These are phyloP conservation scores for Andrena praecox DNA, from an alignment of 2,888 invertebrate genomes.

Conservation along the genomic window DNA sequence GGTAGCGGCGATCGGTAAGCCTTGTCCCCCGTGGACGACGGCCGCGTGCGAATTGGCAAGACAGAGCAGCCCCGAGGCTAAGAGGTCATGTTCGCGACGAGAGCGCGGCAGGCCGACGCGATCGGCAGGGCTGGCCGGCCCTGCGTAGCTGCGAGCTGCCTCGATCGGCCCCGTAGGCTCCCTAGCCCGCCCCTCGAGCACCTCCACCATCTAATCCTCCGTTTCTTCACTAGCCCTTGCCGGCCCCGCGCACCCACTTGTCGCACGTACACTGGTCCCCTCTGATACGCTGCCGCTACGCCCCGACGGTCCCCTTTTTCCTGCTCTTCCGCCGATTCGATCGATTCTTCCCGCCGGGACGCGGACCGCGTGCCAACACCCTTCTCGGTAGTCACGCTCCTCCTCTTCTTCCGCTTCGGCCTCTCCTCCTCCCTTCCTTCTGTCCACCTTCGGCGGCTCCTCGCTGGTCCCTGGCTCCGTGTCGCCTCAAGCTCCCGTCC, in stretches of 20 bases:
- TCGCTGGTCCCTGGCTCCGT: slow-evolving; percentile 25
- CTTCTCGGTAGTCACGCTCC: neutral
- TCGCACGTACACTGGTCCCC: neutral
- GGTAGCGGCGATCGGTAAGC: neutral
- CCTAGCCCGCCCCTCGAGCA: slow-evolving; percentile 81
- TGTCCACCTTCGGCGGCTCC: slow-evolving; percentile 16
- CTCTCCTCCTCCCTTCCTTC: slow-evolving; percentile 18
- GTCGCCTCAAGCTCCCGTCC: slow-evolving; percentile 29
- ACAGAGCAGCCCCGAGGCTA: neutral
- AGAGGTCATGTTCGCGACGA: slow-evolving; percentile 29
- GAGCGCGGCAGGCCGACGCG: slow-evolving; percentile 1
- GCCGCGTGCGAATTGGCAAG: neutral
- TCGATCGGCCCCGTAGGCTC: slow-evolving; percentile 83
- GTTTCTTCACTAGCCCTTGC: slow-evolving; percentile 70
- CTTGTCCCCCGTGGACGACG: neutral
- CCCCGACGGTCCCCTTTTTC: neutral
- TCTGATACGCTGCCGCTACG: neutral
- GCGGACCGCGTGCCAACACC: neutral
- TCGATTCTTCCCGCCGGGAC: neutral
- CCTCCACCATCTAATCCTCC: slow-evolving; percentile 83
- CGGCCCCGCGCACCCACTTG: slow-evolving; percentile 62
- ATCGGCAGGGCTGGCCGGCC: slow-evolving; percentile 57
- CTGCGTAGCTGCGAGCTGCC: slow-evolving; percentile 81
- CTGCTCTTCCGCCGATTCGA: neutral
- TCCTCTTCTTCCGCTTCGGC: slow-evolving; percentile 12